phyloP scores from a whole-genome alignment of 2,888 invertebrate species.

The Idaea straminata region DNA sequence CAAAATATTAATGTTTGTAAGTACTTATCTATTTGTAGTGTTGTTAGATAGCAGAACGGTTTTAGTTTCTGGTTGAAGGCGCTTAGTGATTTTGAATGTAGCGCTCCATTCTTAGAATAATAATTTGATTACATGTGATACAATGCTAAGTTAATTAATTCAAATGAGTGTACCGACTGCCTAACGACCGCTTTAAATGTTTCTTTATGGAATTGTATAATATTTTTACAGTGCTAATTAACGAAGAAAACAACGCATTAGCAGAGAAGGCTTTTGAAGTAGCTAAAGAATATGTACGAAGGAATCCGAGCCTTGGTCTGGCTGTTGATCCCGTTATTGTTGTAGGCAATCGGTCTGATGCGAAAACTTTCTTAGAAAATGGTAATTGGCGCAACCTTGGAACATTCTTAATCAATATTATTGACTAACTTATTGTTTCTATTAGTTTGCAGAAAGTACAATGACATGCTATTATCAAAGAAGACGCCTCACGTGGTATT shows the following conservation, averaged over 20 bases:
- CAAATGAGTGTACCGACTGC: neutral
- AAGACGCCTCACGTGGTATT: slow-evolving; percentile 88
- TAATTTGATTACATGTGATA: slow-evolving; percentile 21
- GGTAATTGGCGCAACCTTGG: slow-evolving; percentile 64
- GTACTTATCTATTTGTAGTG: slow-evolving; percentile 48
- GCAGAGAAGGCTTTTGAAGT: slow-evolving; percentile 86
- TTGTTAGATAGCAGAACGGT: slow-evolving; percentile 14
- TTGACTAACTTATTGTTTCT: neutral
- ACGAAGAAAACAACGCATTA: slow-evolving; percentile 86
- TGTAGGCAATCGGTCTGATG: slow-evolving; percentile 86
- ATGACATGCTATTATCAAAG: slow-evolving; percentile 81
- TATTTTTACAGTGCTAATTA: slow-evolving; percentile 82
- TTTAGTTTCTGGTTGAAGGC: slow-evolving; percentile 26
- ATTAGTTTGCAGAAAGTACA: slow-evolving; percentile 84
- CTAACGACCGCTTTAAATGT: neutral
- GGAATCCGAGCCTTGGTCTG: slow-evolving; percentile 84
- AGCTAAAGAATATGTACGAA: slow-evolving; percentile 84
- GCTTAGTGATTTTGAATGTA: slow-evolving; percentile 19
- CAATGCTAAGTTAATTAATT: slow-evolving; percentile 23
- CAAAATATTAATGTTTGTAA: slow-evolving; percentile 87
- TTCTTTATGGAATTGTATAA: slow-evolving; percentile 2
- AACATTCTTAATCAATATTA: no score
- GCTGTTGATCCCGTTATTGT: slow-evolving; percentile 82
- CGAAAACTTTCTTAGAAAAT: slow-evolving; percentile 84
- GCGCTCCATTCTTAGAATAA: slow-evolving; percentile 22